A percentile compares a stretch with the other conserved stretches of the same genome.
Evolutionary conservation across 37 sponge, comb jelly and placozoan genomes (phyloP).

Genomic region (Bolinopsis microptera): DNA sequence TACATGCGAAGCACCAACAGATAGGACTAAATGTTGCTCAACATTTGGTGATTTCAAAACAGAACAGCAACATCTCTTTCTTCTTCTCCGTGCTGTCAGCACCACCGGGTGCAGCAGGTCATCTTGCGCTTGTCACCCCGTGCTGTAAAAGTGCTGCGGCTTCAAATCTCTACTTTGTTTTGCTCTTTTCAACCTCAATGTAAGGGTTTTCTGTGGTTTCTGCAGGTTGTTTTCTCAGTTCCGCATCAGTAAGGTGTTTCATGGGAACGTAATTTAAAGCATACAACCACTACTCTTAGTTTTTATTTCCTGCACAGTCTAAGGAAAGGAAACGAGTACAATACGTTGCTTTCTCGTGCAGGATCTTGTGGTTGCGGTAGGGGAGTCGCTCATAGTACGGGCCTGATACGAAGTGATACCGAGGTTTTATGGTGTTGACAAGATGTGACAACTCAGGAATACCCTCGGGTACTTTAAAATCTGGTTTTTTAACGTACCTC

Average conservation of each 20-base stretch:
- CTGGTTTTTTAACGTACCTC: slow-evolving; percentile 71
- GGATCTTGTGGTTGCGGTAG: slow-evolving; percentile 82
- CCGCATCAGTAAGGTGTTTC: slow-evolving; percentile 70
- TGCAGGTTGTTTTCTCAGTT: slow-evolving; percentile 77
- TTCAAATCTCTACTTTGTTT: slow-evolving; percentile 2
- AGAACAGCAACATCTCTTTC: slow-evolving; percentile 83
- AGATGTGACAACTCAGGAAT: slow-evolving; percentile 70
- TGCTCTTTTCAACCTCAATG: neutral
- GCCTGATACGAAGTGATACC: slow-evolving; percentile 84
- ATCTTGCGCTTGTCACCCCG: neutral
- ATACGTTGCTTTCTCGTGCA: slow-evolving; percentile 69
- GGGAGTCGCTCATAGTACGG: slow-evolving; percentile 86
- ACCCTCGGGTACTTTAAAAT: slow-evolving; percentile 67
- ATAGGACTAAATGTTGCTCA: slow-evolving; percentile 90
- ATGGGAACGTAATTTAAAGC: slow-evolving; percentile 88
- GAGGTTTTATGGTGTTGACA: slow-evolving; percentile 73
- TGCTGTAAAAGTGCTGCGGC: slow-evolving; percentile 57
- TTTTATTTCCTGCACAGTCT: slow-evolving; percentile 81
- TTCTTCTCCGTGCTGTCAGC: neutral
- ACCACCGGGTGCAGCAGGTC: neutral
- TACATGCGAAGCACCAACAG: slow-evolving; percentile 84
- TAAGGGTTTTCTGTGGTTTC: slow-evolving; percentile 68
- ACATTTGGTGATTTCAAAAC: slow-evolving; percentile 87
- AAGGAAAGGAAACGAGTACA: slow-evolving; percentile 87
- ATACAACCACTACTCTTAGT: slow-evolving; percentile 87